phyloP scores from a whole-genome alignment of 2,888 invertebrate genomes.

The Pogonocherus hispidulus region DNA sequence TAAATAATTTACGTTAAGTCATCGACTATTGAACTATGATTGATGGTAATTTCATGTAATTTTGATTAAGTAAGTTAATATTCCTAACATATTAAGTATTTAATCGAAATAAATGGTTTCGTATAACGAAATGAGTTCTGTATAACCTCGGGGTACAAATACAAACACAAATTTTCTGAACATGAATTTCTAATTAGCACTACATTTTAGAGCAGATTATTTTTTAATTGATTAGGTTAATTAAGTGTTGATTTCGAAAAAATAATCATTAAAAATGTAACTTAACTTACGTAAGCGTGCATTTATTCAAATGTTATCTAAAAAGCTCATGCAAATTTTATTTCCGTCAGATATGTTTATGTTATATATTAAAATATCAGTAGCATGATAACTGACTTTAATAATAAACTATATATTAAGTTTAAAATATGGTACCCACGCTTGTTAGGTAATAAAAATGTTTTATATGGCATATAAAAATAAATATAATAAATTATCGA shows the following conservation, averaged over 20 bases:
- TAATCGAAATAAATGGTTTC: not conserved
- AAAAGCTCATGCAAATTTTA: too few relatives aligned
- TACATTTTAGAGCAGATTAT: not conserved
- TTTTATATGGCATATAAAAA: too few relatives aligned
- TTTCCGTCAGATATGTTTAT: too few relatives aligned
- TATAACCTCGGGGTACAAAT: not conserved
- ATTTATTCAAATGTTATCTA: not conserved
- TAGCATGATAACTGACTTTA: too few relatives aligned
- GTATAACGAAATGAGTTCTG: not conserved
- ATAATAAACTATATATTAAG: too few relatives aligned
- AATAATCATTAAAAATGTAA: constrained; percentile 8
- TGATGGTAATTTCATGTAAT: not conserved
- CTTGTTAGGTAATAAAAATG: too few relatives aligned
- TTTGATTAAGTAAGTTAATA: not conserved
- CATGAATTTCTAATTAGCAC: constrained; percentile 6
- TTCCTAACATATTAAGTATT: constrained; percentile 12
- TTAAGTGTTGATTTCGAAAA: too few relatives aligned
- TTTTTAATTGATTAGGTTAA: not conserved
- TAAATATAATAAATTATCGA: too few relatives aligned
- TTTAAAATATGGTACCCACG: too few relatives aligned
- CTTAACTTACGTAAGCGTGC: not conserved
- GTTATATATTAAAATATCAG: too few relatives aligned
- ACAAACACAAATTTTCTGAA: not conserved
- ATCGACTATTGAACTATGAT: too few relatives aligned
- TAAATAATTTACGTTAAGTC: not conserved